phyloP scores from a whole-genome alignment of 2,888 invertebrate species.

The Philonicus albiceps region DNA sequence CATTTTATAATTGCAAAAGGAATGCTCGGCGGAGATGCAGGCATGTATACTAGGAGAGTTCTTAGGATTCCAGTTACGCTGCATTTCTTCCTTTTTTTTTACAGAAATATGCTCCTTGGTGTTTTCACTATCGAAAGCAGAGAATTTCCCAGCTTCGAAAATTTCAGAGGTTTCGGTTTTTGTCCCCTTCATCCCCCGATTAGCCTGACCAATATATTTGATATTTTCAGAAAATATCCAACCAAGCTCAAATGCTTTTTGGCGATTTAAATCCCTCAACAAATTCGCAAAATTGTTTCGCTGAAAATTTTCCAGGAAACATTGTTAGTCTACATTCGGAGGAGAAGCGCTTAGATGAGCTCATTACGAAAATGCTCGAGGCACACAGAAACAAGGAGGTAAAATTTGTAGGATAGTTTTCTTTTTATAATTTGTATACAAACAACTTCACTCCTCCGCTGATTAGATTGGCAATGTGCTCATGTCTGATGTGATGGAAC shows the following conservation, averaged over 20 bases:
- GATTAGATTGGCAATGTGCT: slow-evolving; percentile 44
- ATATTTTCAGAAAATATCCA: slow-evolving; percentile 14
- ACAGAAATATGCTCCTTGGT: slow-evolving; percentile 42
- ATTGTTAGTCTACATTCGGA: neutral
- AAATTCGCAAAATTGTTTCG: neutral
- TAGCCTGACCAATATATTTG: neutral
- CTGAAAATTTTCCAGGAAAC: neutral
- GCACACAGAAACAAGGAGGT: slow-evolving; percentile 28
- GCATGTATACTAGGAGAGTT: neutral
- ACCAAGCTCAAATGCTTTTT: neutral
- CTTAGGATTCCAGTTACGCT: neutral
- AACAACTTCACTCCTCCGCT: neutral
- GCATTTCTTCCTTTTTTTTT: neutral
- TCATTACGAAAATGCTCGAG: slow-evolving; percentile 31
- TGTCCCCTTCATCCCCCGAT: neutral
- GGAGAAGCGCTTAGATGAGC: slow-evolving; percentile 19
- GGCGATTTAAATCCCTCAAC: neutral
- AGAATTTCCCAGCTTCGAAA: slow-evolving; percentile 30
- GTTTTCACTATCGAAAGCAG: slow-evolving; percentile 40
- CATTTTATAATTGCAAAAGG: slow-evolving; percentile 44
- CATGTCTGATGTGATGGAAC: slow-evolving; percentile 47
- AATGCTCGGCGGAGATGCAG: slow-evolving; percentile 35
- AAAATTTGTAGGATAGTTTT: neutral
- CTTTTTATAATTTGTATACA: neutral
- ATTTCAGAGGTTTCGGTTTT: slow-evolving; percentile 35